Base-by-base conservation (phyloP, 1,140 invertebrate genomes). In the Nephotettix cincticeps region DNA sequence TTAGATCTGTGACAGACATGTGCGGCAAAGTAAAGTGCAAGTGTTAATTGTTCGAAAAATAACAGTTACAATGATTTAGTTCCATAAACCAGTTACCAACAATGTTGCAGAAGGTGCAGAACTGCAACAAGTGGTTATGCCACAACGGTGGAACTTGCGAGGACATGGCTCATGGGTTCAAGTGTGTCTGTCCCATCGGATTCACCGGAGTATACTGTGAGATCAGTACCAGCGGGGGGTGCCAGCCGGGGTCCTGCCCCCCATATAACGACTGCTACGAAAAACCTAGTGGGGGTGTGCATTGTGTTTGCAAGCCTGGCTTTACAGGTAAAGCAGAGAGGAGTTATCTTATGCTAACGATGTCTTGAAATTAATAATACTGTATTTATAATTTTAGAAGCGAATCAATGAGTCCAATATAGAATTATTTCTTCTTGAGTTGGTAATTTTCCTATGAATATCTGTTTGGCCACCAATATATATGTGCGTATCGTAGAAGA, bases 191-290 rank as follows among this genome's bases (percentile, higher is more conserved):
- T 78, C 87, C 86, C 0, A 77, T 84, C 0, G 93, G 94, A 11
- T 96, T 89, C 79, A 84, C 84, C 23, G 95, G 94, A 6, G 81
- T 85, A 23, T 84, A 86, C 21, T 97, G 95, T 81, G 90, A 95
- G 72, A 85, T 86, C 29, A 90, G 96, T 79, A 88, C 93, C 67
- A 90, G 97, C 89, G 89, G 95, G 77, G 89, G 95, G 77, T 96
- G 94, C 78, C 79, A 89, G 13, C 87, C 89, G 1, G 90, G 90
- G 74, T 92, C 94, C 0, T 96, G 94, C 80, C 91, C 89, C 73
- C 94, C 93, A 19, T 96, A 96, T 80, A 93, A 93, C 9, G 93
- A 92, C 23, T 88, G 87, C 68, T 95, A 93, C 76, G 82, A 86
- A 23, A 87, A 92, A 64, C 84, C 89, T 14, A 88, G 91, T 75